Percentiles rank a stretch among this genome's conserved stretches.
Conservation (phyloP, 92 coral and sea anemone genomes). For the Umimayanthus chanpuru region DNA sequence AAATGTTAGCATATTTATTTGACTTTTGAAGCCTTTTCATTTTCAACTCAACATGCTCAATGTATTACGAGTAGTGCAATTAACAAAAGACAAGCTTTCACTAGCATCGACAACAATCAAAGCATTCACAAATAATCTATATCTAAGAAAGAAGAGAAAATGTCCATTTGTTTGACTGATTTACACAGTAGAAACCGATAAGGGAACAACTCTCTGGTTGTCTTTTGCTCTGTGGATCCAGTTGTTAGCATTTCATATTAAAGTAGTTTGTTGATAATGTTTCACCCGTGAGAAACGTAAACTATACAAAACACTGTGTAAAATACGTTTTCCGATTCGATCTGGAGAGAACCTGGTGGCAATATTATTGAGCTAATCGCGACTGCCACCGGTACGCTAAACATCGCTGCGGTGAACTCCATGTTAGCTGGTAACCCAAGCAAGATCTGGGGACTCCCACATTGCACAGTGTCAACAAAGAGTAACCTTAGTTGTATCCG, state of each 20-base stretch:
- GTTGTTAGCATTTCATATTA: not conserved
- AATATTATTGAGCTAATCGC: not conserved
- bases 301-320: not conserved
- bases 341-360: not conserved
- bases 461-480: not conserved
- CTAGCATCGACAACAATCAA: not conserved
- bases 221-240: no score
- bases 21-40: conserved; percentile 46
- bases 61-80: conserved; percentile 6
- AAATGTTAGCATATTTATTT: conserved; percentile 56
- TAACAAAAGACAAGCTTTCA: conserved; percentile 19
- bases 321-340: not conserved
- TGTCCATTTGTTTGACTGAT: not conserved
- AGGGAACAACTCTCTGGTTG: no score
- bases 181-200: not conserved
- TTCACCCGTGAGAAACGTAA: conserved; percentile 29
- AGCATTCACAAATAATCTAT: not conserved
- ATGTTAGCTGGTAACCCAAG: not conserved
- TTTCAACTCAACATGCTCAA: conserved; percentile 35
- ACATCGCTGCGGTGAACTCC: conserved; percentile 3
- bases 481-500: not conserved
- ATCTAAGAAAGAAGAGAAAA: not conserved
- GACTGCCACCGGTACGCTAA: conserved; percentile 10
- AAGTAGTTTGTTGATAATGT: not conserved
- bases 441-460: conserved; percentile 8